A percentile compares a stretch with the other conserved stretches of the same genome.
These are phyloP conservation scores for Sebastes glaucus DNA, from an alignment of 2,797 vertebrate genomes.

Conservation along the genomic window DNA sequence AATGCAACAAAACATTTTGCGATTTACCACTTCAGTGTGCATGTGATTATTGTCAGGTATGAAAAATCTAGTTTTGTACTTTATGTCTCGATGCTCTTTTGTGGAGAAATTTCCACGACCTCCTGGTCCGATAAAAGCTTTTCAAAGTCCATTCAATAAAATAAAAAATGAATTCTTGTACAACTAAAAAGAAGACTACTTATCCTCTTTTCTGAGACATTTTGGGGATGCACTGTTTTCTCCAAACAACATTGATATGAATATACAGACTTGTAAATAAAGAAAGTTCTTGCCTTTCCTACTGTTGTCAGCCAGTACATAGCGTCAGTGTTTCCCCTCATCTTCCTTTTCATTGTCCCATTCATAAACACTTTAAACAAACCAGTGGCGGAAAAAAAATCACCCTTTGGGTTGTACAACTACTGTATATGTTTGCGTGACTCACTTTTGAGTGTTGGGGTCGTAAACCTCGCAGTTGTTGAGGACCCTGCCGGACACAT, in stretches of 20 bases:
- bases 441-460: slow-evolving; percentile 93
- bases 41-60: background rate
- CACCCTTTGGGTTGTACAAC: fast-evolving
- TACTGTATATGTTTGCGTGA: slow-evolving; percentile 8
- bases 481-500: slow-evolving; percentile 93
- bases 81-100: background rate
- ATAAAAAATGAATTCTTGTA: background rate
- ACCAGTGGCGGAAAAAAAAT: background rate
- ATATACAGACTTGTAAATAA: background rate
- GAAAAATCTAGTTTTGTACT: background rate
- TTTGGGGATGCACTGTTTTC: background rate
- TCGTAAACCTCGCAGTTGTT: slow-evolving; percentile 97
- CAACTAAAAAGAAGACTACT: background rate
- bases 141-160: background rate
- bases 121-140: background rate
- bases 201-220: background rate
- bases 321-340: background rate
- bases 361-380: background rate
- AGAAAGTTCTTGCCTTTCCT: background rate
- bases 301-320: background rate
- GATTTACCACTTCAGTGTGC: background rate
- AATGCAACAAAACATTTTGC: background rate
- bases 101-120: background rate
- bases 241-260: background rate
- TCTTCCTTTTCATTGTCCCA: background rate